Evolutionary conservation across 2,888 invertebrate genomes (phyloP), one percentile per base, ranked within the genome.

Genomic region (Craniophora ligustri): DNA sequence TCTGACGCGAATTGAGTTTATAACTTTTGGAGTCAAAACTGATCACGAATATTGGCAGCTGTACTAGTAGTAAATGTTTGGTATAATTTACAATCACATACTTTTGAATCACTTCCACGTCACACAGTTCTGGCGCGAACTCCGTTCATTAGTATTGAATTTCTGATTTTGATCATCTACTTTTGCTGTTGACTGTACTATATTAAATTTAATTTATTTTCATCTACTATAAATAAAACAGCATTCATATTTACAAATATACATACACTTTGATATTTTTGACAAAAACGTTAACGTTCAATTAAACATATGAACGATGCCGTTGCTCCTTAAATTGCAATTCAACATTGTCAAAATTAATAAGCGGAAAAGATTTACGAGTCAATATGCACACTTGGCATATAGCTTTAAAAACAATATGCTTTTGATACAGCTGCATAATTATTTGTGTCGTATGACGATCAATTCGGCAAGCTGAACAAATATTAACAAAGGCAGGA

Each of bases 401-500:
- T 48, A 45, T 54, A 59, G 50, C 39, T 48, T 53, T 53, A 65
- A 61, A 59, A 67, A 61, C 63, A 68, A 71, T 72, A 44, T 41
- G 48, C 58, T 63, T 58, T 44, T 45, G 45, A 42, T 67, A 61
- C 53, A 48, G 39, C 42, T 60, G 64, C 67, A 71, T 57, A 71
- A 60, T 69, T 69, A 68, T 71, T 75, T 55, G 73, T 73, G 71
- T 68, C 67, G 57, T 64, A 53, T 69, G 62, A 67, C 72, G 61
- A 69, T 76, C 66, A 75, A 78, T 82, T 84, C 71, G 76, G 78
- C 75, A 66, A 76, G 67, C 75, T 68, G 75, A 72, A 68, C 69
- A 75, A 78, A 68, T 74, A 71, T 56, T 58, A 76, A 86, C 86
- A 87, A 87, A 82, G 79, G 67, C 83, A 85, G 86, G 84, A 85